These are phyloP conservation scores for Campoplex capitator DNA, from an alignment of 2,888 invertebrate species.

Conservation along the genomic window DNA sequence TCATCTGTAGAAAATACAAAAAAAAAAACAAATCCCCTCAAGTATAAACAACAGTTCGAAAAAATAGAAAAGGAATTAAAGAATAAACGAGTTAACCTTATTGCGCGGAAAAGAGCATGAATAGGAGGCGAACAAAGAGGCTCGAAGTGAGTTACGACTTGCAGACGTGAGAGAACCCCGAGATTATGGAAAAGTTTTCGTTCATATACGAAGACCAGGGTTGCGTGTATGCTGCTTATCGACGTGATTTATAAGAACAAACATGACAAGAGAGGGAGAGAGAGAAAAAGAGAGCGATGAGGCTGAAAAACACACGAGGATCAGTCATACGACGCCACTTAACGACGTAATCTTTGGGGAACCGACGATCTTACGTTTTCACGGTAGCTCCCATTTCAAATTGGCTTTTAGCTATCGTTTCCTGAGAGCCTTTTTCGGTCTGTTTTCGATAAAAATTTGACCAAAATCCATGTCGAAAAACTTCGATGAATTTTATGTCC, in stretches of 20 bases:
- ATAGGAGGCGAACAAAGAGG: conserved; percentile 32
- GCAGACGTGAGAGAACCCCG: conserved; percentile 54
- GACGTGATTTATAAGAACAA: conserved; percentile 84
- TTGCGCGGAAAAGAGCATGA: conserved; percentile 30
- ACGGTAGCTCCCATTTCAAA: conserved; percentile 69
- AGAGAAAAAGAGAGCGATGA: conserved; percentile 38
- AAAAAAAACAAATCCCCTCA: conserved; percentile 23
- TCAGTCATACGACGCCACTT: conserved; percentile 77
- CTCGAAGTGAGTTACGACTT: conserved; percentile 58
- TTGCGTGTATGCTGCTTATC: conserved; percentile 76
- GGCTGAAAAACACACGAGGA: conserved; percentile 68
- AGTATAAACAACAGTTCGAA: neutral
- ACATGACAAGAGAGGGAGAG: conserved; percentile 71
- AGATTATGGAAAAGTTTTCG: conserved; percentile 82
- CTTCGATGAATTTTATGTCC: neutral
- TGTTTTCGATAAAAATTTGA: neutral
- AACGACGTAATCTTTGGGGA: conserved; percentile 79
- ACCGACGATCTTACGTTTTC: conserved; percentile 72
- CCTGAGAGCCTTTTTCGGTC: neutral
- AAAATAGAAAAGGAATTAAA: neutral
- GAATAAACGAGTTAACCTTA: conserved; percentile 26
- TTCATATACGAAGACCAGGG: conserved; percentile 63
- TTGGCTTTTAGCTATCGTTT: neutral
- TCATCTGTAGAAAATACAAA: conserved; percentile 86
- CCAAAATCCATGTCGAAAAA: neutral